Evolutionary conservation across 2,113 vertebrate species (phyloP), one percentile per base, ranked within the genome.

Genomic region (Corythornis madagascariensis): DNA sequence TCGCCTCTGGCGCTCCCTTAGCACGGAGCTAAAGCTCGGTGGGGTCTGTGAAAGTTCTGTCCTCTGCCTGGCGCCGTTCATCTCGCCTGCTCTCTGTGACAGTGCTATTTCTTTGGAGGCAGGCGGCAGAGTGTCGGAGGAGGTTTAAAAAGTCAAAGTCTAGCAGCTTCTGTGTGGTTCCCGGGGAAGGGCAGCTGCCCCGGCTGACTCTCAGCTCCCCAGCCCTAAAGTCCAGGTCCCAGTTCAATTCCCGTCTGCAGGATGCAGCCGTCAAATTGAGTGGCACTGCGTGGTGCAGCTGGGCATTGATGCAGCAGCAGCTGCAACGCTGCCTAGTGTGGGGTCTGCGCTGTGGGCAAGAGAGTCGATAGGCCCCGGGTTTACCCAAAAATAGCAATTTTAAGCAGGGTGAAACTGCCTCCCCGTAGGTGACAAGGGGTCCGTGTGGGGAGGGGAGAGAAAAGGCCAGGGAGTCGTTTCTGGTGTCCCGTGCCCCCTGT

Each of bases 401-500:
- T 74, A 67, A 33, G 18, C 29, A 61, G 33, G 24, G 19, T 70
- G 52, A 77, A 81, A 63, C 50, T 63, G 28, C 31, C 11, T 28
- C 15, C 26, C 52, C 13, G 17, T 11, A 5, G 10, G 5, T 47
- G 67, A 66, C 35, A 78, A 78, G 21, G 47, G 25, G 19, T 1
- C 19, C 21, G 11, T 78, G 10, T 78, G 57, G 26, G 31, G 33
- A 81, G 77, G 53, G 10, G 13, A 22, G 31, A 64, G 43, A 18
- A 25, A 81, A 88, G 8, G 18, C 31, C 25, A 13, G 47, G 38
- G 3, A 60, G 15, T 11, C 43, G 18, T 55, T 67, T 73, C 47
- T 70, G 26, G 17, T 2, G 5, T 33, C 28, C 38, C 1, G 1
- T 25, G 19, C 6, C 56, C 11, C 0, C 0, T 35, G 35, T 38